phyloP scores from a whole-genome alignment of 2,113 vertebrate species.

The Passer montanus region DNA sequence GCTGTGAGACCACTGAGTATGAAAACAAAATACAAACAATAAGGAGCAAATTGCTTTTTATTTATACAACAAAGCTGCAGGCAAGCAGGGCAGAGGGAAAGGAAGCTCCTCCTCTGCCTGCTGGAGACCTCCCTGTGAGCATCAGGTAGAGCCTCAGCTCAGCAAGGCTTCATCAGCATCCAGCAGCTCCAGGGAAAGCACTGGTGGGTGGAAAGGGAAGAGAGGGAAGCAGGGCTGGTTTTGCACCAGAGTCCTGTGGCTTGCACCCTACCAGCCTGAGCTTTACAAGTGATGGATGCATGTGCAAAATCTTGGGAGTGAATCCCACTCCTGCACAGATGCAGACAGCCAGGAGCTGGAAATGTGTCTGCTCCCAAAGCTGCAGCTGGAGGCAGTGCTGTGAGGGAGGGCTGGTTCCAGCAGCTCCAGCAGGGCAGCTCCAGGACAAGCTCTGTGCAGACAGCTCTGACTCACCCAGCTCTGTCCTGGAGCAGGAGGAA shows the following conservation, averaged over 20 bases:
- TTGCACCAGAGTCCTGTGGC: neutral
- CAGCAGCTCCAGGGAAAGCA: neutral
- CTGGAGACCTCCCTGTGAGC: neutral
- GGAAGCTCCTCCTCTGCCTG: neutral
- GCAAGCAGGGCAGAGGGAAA: neutral
- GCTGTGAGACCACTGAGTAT: neutral
- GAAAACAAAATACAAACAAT: neutral
- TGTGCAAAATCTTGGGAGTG: neutral
- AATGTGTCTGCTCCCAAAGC: neutral
- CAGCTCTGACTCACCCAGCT: neutral
- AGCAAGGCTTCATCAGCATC: neutral
- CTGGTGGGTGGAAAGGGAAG: neutral
- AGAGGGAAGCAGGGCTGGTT: neutral
- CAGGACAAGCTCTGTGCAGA: neutral
- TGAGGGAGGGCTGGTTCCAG: neutral
- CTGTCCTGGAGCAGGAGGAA: neutral
- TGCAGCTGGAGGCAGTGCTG: neutral
- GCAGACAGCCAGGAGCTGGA: neutral
- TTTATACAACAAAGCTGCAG: slow-evolving; percentile 3
- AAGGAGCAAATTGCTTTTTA: neutral
- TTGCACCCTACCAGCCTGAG: neutral
- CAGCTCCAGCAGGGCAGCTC: neutral
- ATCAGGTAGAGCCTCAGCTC: neutral
- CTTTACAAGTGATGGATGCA: neutral
- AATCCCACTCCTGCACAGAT: neutral